These are phyloP conservation scores for Myotis planiceps DNA, from an alignment of 2,797 vertebrate genomes.

Conservation along the genomic window DNA sequence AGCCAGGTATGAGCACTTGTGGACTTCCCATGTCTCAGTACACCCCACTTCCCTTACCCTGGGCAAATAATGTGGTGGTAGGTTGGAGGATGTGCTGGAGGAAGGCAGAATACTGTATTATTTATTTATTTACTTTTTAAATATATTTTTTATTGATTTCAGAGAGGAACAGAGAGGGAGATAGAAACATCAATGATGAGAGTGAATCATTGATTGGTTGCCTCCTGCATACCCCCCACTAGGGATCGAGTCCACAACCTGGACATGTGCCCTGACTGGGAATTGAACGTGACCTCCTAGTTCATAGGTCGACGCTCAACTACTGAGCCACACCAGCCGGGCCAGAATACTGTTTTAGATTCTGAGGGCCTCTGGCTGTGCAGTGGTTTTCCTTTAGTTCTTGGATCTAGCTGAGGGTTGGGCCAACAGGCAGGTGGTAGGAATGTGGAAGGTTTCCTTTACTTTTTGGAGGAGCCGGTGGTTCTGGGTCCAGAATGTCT, in stretches of 20 bases:
- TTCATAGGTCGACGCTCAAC: no score
- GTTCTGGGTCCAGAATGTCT: background rate
- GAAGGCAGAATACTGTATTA: background rate
- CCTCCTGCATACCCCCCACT: no score
- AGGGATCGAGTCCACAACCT: no score
- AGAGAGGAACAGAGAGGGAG: no score
- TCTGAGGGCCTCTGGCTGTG: background rate
- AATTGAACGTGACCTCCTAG: no score
- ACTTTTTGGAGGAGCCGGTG: background rate
- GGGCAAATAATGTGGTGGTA: background rate
- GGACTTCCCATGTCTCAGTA: background rate
- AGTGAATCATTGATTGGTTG: no score
- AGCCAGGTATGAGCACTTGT: background rate
- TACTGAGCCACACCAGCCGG: no score
- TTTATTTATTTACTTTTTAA: no score
- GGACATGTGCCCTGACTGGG: no score
- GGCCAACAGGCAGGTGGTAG: accelerated
- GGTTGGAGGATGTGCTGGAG: background rate
- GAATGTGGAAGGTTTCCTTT: background rate
- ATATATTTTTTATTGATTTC: no score
- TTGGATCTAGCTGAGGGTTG: background rate
- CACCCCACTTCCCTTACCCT: background rate
- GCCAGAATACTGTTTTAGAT: background rate
- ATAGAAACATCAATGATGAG: no score
- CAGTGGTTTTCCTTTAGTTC: background rate